Conservation (phyloP, 2,888 invertebrate species). For the Monoplex corrugatus region DNA sequence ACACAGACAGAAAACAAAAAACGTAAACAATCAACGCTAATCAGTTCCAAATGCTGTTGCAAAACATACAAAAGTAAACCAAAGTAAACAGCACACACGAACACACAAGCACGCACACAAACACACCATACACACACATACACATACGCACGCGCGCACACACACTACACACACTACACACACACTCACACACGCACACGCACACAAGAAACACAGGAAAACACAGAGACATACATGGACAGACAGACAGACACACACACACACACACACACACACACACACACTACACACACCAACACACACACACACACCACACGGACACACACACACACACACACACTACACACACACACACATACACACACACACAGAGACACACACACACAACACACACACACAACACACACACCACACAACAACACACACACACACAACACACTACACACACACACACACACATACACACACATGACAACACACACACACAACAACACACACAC, state of each 20-base stretch:
- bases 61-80: no score
- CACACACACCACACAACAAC: not conserved
- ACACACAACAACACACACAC: not conserved
- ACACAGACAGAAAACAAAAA: no score
- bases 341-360: not conserved
- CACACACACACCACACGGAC: not conserved
- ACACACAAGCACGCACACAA: not conserved
- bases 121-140: not conserved
- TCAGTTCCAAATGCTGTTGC: no score
- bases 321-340: not conserved
- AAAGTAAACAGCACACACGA: no score
- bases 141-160: not conserved
- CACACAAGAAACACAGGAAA: no score
- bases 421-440: slow-evolving; percentile 33
- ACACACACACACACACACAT: slow-evolving; percentile 25
- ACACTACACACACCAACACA: not conserved
- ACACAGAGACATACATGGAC: no score
- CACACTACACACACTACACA: no score
- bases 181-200: no score
- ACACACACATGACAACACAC: not conserved
- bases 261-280: not conserved
- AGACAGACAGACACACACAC: not conserved
- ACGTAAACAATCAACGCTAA: no score
- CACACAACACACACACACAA: slow-evolving; percentile 33
- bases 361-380: not conserved